Evolutionary conservation across 2,888 invertebrate species (phyloP).

Genomic region (Lithophane semibrunnea): DNA sequence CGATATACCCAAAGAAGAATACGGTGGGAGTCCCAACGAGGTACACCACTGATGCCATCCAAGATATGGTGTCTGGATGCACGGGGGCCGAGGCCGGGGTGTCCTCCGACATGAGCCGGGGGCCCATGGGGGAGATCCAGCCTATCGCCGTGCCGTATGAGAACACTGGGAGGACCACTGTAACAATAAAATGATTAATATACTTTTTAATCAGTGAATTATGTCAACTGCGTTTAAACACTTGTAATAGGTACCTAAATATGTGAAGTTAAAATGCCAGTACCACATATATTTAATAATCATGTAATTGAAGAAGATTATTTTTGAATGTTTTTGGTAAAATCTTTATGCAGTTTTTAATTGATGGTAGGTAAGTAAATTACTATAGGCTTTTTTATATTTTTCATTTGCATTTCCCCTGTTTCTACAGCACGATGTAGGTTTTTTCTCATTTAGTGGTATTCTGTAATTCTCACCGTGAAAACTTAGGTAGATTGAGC

Average conservation of each 20-base stretch:
- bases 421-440: not conserved
- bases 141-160: conserved; percentile 90
- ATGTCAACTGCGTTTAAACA: too few species aligned
- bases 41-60: conserved; percentile 90
- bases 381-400: too few species aligned
- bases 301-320: too few species aligned
- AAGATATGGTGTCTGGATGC: conserved; percentile 86
- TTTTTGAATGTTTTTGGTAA: too few species aligned
- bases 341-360: too few species aligned
- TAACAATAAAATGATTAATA: conserved; percentile 23
- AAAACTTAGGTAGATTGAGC: too few species aligned
- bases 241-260: too few species aligned
- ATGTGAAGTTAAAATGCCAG: too few species aligned
- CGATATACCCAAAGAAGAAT: conserved; percentile 88
- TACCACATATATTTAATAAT: too few species aligned
- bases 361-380: too few species aligned
- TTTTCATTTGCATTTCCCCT: not conserved
- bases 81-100: conserved; percentile 85
- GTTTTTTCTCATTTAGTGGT: not conserved
- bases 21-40: conserved; percentile 89
- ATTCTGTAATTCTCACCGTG: too few species aligned
- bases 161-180: conserved; percentile 90
- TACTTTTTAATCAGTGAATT: too few species aligned
- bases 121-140: conserved; percentile 90
- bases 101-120: conserved; percentile 85